Evolutionary conservation across 2,888 invertebrate species (phyloP), one percentile per base, ranked within the genome.

Genomic region (Sinelater perroti): DNA sequence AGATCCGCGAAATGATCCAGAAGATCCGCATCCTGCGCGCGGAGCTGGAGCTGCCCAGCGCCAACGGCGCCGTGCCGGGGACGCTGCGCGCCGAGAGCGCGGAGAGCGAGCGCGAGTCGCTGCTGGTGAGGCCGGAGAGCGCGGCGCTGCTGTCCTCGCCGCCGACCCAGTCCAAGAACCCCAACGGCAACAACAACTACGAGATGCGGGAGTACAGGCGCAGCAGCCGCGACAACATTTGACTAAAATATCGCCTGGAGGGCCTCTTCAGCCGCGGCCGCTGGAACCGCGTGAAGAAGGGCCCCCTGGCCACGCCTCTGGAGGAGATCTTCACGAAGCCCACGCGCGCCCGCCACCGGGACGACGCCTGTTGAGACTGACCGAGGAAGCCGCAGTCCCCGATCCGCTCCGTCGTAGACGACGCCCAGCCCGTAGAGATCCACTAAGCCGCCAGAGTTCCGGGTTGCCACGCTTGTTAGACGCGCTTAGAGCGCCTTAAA

Each of bases 1-100:
- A 93, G 82, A 92, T 93, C 73, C 86, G 89, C 66, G 93, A 93
- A 79, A 93, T 93, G 93, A 92, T 93, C 73, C 91, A 93, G 77
- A 93, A 93, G 81, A 93, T 93, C 75, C 87, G 89, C 72, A 85
- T 93, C 75, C 81, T 93, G 61, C 86, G 86, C 70, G 86, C 84
- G 58, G 89, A 90, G 72, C 76, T 85, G 64, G 84, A 85, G 60
- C 58, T 77, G 64, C 76, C 85, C 31, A 82, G 83, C 61, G 83
- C 82, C 53, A 85, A 85, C 70, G 84, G 85, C 11, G 82, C 83
- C 38, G 83, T 85, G 57, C 82, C 85, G n/a, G 81, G 83, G 14
- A 66, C 75, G 18, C 60, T 77, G 14, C 68, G 75, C 44, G 74
- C 75, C 20, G 75, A 75, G 38, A 74, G 75, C 42, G 80, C 82